Evolutionary conservation across 2,113 vertebrate genomes (phyloP).

Genomic region (Carassius carassius): DNA sequence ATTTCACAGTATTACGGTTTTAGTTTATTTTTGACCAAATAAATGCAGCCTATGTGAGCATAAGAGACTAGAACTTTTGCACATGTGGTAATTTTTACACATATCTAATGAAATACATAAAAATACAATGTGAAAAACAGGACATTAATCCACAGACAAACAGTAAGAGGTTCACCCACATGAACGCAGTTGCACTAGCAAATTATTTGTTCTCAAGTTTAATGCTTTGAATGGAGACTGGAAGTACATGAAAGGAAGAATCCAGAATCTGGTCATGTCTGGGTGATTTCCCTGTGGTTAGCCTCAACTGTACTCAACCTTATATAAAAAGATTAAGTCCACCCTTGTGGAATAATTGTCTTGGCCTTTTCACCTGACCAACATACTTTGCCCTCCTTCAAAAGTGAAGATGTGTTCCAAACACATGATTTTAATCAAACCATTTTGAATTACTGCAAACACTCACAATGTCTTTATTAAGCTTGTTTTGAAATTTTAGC

Average conservation of each 20-base stretch:
- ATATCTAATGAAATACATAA: not conserved
- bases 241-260: constrained; percentile 44
- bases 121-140: not conserved
- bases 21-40: not conserved
- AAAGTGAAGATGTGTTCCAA: constrained; percentile 52
- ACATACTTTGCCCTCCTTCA: constrained; percentile 43
- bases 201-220: not conserved
- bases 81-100: not conserved
- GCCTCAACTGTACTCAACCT: constrained; percentile 45
- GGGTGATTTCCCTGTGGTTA: constrained; percentile 44
- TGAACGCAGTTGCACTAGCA: not conserved
- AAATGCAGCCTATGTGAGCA: too few relatives aligned
- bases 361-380: constrained; percentile 73
- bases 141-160: not conserved
- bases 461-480: constrained; percentile 50
- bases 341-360: constrained; percentile 71
- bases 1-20: not conserved
- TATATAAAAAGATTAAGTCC: constrained; percentile 73
- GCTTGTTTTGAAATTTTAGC: not conserved
- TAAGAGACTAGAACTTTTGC: too few relatives aligned
- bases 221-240: constrained; percentile 25
- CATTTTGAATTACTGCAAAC: constrained; percentile 51
- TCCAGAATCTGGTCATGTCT: constrained; percentile 63
- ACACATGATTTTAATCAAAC: constrained; percentile 55
- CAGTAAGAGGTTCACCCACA: not conserved